phyloP scores from a whole-genome alignment of 2,888 invertebrate genomes.

The Acleris laterana region DNA sequence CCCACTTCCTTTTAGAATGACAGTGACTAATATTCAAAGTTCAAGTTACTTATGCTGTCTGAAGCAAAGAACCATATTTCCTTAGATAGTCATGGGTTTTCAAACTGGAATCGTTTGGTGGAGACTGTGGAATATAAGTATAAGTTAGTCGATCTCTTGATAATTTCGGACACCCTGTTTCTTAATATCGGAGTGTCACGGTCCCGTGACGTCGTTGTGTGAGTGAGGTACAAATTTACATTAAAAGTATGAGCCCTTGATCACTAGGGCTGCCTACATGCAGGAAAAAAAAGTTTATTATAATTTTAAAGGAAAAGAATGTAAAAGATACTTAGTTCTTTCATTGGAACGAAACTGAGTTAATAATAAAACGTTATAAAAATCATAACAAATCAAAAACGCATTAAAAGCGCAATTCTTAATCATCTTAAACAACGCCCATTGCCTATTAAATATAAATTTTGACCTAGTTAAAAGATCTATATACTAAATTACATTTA shows the following conservation, averaged over 20 bases:
- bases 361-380: no score
- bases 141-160: neutral
- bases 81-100: conserved; percentile 24
- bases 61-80: conserved; percentile 20
- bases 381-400: no score
- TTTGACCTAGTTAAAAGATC: no score
- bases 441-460: no score
- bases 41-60: conserved; percentile 15
- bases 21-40: conserved; percentile 34
- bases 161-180: conserved; percentile 37
- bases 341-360: no score
- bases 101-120: neutral
- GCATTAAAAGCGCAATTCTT: no score
- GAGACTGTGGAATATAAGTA: neutral
- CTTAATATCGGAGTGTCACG: conserved; percentile 38
- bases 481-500: neutral
- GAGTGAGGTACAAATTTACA: conserved; percentile 40
- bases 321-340: no score
- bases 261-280: conserved; percentile 17
- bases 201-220: conserved; percentile 31
- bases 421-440: no score
- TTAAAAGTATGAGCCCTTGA: conserved; percentile 35
- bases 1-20: conserved; percentile 22
- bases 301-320: no score
- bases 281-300: no score